Percentiles rank a stretch among this genome's conserved stretches.
Evolutionary conservation across 30 jellyfish, hydroid and myxozoan species (phyloP).

Genomic region (Aurelia aurita): DNA sequence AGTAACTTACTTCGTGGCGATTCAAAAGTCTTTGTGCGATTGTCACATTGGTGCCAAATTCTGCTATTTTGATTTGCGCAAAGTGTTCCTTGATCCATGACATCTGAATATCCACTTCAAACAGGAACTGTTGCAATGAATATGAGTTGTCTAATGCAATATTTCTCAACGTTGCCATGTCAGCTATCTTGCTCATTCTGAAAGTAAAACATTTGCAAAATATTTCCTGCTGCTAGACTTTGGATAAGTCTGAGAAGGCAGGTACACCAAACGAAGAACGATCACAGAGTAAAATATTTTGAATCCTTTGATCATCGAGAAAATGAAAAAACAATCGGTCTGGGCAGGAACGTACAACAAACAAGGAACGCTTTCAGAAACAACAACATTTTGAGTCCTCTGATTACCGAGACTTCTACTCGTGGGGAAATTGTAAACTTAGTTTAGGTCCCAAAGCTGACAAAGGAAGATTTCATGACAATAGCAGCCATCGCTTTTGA

Average conservation of each 20-base stretch:
- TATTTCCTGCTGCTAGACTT: neutral
- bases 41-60: constrained; percentile 45
- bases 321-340: no score
- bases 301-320: no score
- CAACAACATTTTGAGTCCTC: no score
- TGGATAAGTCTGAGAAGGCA: neutral
- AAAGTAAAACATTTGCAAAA: neutral
- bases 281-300: no score
- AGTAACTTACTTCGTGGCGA: constrained; percentile 65
- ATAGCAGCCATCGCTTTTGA: no score
- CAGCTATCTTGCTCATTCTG: constrained; percentile 44
- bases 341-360: no score
- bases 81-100: constrained; percentile 61
- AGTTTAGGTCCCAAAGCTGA: no score
- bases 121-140: constrained; percentile 60
- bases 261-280: neutral
- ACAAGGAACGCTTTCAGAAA: no score
- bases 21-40: constrained; percentile 44
- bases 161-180: constrained; percentile 20
- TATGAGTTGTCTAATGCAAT: constrained; percentile 19
- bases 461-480: no score
- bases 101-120: constrained; percentile 45
- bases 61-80: constrained; percentile 55
- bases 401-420: no score
- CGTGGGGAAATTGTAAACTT: no score